Percentiles rank a stretch among this genome's conserved stretches.
These are phyloP conservation scores for Cerastis rubricosa DNA, from an alignment of 2,888 invertebrate genomes.

Conservation along the genomic window DNA sequence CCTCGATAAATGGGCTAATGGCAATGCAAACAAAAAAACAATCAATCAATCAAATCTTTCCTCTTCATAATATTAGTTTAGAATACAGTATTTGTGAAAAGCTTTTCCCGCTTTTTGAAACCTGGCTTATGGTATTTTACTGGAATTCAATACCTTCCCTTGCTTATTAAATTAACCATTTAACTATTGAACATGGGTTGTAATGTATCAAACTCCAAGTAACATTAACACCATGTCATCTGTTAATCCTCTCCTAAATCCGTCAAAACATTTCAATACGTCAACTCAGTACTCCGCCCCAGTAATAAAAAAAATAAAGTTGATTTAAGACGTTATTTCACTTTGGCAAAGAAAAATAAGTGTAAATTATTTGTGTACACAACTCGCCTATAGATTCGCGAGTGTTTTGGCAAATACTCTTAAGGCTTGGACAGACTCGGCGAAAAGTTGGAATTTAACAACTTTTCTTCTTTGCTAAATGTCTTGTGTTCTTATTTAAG, in stretches of 20 bases:
- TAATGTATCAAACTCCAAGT: neutral
- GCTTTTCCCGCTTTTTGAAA: neutral
- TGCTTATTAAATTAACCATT: neutral
- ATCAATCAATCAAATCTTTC: too few species aligned
- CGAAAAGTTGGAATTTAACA: conserved; percentile 58
- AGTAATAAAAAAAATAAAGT: conserved; percentile 39
- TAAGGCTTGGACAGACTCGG: conserved; percentile 39
- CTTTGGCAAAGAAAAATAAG: conserved; percentile 59
- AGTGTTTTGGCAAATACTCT: conserved; percentile 63
- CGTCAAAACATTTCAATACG: conserved; percentile 38
- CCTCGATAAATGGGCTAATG: too few species aligned
- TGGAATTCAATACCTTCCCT: neutral
- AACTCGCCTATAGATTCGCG: conserved; percentile 47
- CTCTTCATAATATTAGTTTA: too few species aligned
- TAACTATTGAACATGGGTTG: neutral
- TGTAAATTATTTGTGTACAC: conserved; percentile 55
- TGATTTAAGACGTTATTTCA: conserved; percentile 45
- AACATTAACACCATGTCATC: too few species aligned
- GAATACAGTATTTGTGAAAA: neutral
- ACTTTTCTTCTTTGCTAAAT: conserved; percentile 48
- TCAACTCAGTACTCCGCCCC: conserved; percentile 2
- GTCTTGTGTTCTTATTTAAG: conserved; percentile 45
- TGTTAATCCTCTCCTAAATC: conserved; percentile 9
- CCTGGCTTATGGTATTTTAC: neutral
- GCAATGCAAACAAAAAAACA: too few species aligned